Conservation (phyloP, 2,888 invertebrate species). For the Diadromus collaris region DNA sequence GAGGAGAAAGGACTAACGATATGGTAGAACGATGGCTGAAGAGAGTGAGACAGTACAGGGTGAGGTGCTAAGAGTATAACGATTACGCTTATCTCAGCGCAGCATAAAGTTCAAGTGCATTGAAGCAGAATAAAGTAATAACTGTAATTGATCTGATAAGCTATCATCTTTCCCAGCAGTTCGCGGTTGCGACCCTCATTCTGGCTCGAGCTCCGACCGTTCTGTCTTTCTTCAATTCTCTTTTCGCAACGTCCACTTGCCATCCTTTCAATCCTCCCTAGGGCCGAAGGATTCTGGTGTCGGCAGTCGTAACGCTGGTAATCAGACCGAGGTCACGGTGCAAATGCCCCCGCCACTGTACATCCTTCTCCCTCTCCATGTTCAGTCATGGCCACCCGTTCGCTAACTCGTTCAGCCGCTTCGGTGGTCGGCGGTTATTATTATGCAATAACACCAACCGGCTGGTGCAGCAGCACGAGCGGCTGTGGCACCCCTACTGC, state of each 20-base stretch:
- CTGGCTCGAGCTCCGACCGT: not conserved
- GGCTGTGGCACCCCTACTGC: constrained; percentile 5
- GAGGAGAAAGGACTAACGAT: constrained; percentile 15
- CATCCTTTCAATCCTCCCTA: constrained; percentile 25
- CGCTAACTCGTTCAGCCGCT: constrained; percentile 40
- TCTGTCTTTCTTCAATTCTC: constrained; percentile 28
- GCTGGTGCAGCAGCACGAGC: constrained; percentile 54
- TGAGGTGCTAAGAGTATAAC: constrained; percentile 40
- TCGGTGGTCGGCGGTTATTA: constrained; percentile 62
- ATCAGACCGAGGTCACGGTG: constrained; percentile 51
- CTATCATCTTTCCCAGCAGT: constrained; percentile 67
- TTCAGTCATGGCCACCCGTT: constrained; percentile 27
- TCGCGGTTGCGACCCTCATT: constrained; percentile 14
- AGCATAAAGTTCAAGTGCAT: constrained; percentile 74
- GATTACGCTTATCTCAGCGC: constrained; percentile 68
- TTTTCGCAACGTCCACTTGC: constrained; percentile 34
- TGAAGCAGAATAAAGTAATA: constrained; percentile 77
- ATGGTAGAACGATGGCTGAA: not conserved
- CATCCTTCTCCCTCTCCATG: constrained; percentile 26
- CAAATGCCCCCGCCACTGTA: constrained; percentile 32
- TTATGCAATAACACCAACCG: constrained; percentile 63
- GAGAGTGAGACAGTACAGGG: constrained; percentile 6
- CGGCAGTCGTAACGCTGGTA: constrained; percentile 37
- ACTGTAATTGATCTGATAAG: constrained; percentile 79
- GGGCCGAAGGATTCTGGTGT: constrained; percentile 38